A percentile compares a stretch with the other conserved stretches of the same genome.
Evolutionary conservation across 2,113 vertebrate species (phyloP).

Genomic region (Hystrix brachyura): DNA sequence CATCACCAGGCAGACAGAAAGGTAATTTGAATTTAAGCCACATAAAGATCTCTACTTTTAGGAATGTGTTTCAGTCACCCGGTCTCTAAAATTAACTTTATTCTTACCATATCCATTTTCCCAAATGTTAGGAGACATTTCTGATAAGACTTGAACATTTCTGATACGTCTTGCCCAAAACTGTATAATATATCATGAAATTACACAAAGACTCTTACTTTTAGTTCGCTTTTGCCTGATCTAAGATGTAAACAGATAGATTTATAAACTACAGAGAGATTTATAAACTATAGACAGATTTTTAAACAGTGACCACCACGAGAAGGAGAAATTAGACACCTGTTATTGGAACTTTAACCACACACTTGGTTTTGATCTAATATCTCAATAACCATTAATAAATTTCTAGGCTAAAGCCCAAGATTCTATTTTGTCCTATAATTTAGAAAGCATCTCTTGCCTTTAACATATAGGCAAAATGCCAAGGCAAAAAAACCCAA

Average conservation of each 20-base stretch:
- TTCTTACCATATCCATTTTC: background rate
- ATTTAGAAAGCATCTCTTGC: conserved; percentile 68
- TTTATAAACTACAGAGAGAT: background rate
- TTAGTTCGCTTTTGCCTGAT: background rate
- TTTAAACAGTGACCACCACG: background rate
- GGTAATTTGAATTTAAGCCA: background rate
- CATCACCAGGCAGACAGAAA: accelerated
- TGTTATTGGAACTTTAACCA: conserved; percentile 15
- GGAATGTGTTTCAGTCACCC: background rate
- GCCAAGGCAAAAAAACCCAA: conserved; percentile 73
- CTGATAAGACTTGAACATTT: background rate
- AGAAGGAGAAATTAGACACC: conserved; percentile 7
- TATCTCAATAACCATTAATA: conserved; percentile 75
- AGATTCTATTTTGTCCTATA: conserved; percentile 68
- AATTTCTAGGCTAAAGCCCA: conserved; percentile 60
- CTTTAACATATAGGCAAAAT: conserved; percentile 63
- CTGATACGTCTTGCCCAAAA: background rate
- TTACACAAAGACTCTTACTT: background rate
- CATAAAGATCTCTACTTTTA: background rate
- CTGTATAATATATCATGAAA: background rate
- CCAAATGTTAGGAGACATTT: background rate
- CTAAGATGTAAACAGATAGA: background rate
- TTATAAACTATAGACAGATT: background rate
- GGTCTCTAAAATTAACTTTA: background rate
- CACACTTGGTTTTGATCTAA: conserved; percentile 24